These are phyloP conservation scores for Drosophila sturtevanti DNA, from an alignment of 1,140 invertebrate genomes.

Conservation along the genomic window DNA sequence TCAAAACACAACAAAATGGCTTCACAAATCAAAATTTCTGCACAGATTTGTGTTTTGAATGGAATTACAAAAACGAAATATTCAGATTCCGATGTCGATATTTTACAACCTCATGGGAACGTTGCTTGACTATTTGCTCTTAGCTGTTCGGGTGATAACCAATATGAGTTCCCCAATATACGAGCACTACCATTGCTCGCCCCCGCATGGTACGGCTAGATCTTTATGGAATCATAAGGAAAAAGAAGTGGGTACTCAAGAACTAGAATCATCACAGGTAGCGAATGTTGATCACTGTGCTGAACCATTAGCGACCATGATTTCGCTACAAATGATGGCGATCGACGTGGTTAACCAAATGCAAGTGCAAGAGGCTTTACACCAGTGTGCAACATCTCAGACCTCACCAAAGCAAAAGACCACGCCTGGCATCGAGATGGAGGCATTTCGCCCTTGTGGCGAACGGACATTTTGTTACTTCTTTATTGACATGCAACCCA, in stretches of 20 bases:
- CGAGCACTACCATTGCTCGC: slow-evolving; percentile 60
- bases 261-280: slow-evolving; percentile 35
- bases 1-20: slow-evolving; percentile 60
- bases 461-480: slow-evolving; percentile 60
- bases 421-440: slow-evolving; percentile 30
- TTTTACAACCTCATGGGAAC: slow-evolving; percentile 52
- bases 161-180: slow-evolving; percentile 69
- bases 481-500: slow-evolving; percentile 61
- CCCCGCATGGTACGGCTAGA: slow-evolving; percentile 34
- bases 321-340: slow-evolving; percentile 56
- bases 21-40: slow-evolving; percentile 32
- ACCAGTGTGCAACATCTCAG: slow-evolving; percentile 52
- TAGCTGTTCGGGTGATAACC: slow-evolving; percentile 53
- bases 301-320: slow-evolving; percentile 59
- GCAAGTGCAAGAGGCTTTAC: slow-evolving; percentile 52
- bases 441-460: slow-evolving; percentile 35
- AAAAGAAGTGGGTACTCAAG: slow-evolving; percentile 24
- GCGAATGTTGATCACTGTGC: slow-evolving; percentile 36
- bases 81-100: slow-evolving; percentile 46
- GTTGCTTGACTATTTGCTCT: slow-evolving; percentile 62
- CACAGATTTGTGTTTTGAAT: slow-evolving; percentile 52
- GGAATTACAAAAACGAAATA: slow-evolving; percentile 32
- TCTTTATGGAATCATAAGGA: slow-evolving; percentile 37
- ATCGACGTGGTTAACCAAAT: slow-evolving; percentile 52
- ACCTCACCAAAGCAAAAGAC: slow-evolving; percentile 33